These are phyloP conservation scores for Psephotus haematonotus DNA, from an alignment of 2,113 vertebrate genomes.

Conservation along the genomic window DNA sequence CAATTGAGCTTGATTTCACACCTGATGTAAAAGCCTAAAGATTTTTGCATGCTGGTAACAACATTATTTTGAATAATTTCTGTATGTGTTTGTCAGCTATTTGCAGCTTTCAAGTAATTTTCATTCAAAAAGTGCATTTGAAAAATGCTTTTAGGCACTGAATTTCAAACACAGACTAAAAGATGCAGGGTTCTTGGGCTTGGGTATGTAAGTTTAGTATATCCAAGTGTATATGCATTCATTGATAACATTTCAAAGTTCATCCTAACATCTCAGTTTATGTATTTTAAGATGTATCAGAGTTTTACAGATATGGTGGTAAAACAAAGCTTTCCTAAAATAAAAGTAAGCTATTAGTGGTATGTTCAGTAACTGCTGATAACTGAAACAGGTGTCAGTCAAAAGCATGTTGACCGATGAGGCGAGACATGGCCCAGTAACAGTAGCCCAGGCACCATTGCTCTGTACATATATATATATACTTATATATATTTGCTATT, in stretches of 20 bases:
- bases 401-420: background rate
- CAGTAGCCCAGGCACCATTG: background rate
- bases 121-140: background rate
- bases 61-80: background rate
- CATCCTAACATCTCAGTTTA: background rate
- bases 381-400: background rate
- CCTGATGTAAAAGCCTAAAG: background rate
- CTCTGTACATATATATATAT: background rate
- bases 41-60: background rate
- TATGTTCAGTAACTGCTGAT: background rate
- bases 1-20: background rate
- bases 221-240: background rate
- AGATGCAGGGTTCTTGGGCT: background rate
- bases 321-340: background rate
- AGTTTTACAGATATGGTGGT: background rate
- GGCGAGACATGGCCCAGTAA: background rate
- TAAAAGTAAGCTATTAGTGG: background rate
- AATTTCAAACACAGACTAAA: background rate
- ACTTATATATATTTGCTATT: background rate
- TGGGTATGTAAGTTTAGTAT: background rate
- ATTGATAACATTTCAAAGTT: background rate
- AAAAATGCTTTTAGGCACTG: background rate
- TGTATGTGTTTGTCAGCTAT: background rate
- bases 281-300: background rate
- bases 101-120: background rate